A percentile compares a stretch with the other conserved stretches of the same genome.
Conservation (phyloP, 1,140 invertebrate species). For the Asobara japonica region DNA sequence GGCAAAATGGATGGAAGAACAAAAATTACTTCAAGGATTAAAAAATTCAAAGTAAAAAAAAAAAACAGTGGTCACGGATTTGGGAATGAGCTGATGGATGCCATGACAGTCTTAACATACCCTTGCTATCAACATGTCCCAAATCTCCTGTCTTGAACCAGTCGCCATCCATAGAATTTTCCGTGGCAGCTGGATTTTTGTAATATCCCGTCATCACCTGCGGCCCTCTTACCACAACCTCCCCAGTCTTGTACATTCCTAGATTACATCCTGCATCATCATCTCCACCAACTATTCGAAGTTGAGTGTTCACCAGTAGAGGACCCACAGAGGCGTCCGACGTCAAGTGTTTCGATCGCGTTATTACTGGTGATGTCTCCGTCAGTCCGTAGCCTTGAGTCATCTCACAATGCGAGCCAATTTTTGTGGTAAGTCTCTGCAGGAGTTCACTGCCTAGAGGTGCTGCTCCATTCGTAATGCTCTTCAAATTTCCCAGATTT, state of each 20-base stretch:
- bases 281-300: constrained; percentile 3
- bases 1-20: too few relatives aligned
- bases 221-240: constrained; percentile 44
- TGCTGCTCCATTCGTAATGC: constrained; percentile 76
- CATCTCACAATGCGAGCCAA: constrained; percentile 46
- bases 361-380: constrained; percentile 69
- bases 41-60: too few relatives aligned
- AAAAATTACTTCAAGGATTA: too few relatives aligned
- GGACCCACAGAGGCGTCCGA: constrained; percentile 60
- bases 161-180: constrained; percentile 69
- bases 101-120: too few relatives aligned
- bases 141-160: constrained; percentile 86
- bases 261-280: constrained; percentile 36
- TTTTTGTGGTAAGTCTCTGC: constrained; percentile 66
- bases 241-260: constrained; percentile 40
- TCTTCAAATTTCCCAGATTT: constrained; percentile 68
- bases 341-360: constrained; percentile 43
- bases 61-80: too few relatives aligned
- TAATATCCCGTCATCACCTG: constrained; percentile 68
- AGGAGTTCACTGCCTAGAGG: constrained; percentile 73
- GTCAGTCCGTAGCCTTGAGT: constrained; percentile 72
- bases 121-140: constrained; percentile 64
- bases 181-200: constrained; percentile 67
- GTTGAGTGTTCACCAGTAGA: constrained; percentile 72
- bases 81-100: too few relatives aligned